Percentiles rank a stretch among this genome's conserved stretches.
Evolutionary conservation across 2,113 vertebrate genomes (phyloP).

Genomic region (Phyllostomus hastatus): DNA sequence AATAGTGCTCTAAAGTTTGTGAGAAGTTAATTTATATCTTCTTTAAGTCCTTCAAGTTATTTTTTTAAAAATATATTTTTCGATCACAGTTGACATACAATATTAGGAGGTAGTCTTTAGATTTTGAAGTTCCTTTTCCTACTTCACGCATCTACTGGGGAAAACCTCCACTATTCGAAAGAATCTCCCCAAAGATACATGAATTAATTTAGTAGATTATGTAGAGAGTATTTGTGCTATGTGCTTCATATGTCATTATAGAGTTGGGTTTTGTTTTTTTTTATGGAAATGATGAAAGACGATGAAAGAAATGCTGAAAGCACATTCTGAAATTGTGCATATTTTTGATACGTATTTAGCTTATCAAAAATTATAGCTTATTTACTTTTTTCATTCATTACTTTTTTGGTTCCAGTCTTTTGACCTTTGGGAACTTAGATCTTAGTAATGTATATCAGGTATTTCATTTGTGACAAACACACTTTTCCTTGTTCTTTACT

Average conservation of each 20-base stretch:
- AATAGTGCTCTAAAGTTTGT: background rate
- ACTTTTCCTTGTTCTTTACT: background rate
- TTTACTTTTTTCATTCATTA: background rate
- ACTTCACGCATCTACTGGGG: background rate
- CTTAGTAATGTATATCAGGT: background rate
- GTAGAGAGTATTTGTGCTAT: background rate
- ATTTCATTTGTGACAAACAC: background rate
- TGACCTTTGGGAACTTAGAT: background rate
- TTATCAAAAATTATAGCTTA: background rate
- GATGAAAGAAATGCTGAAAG: slow-evolving; percentile 23
- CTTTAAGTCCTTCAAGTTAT: background rate
- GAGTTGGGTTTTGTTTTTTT: background rate
- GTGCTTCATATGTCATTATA: background rate
- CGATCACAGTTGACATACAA: background rate
- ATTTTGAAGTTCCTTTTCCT: background rate
- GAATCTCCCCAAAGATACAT: background rate
- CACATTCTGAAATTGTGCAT: background rate
- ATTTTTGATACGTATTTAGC: background rate
- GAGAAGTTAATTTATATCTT: background rate
- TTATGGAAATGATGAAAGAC: background rate
- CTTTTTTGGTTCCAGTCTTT: background rate
- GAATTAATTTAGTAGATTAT: slow-evolving; percentile 29
- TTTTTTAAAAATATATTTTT: background rate
- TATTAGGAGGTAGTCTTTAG: background rate
- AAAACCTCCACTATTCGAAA: background rate